Evolutionary conservation across 2,797 vertebrate genomes (phyloP), one percentile per base, ranked within the genome.

Genomic region (Perdix hodgsoniae): DNA sequence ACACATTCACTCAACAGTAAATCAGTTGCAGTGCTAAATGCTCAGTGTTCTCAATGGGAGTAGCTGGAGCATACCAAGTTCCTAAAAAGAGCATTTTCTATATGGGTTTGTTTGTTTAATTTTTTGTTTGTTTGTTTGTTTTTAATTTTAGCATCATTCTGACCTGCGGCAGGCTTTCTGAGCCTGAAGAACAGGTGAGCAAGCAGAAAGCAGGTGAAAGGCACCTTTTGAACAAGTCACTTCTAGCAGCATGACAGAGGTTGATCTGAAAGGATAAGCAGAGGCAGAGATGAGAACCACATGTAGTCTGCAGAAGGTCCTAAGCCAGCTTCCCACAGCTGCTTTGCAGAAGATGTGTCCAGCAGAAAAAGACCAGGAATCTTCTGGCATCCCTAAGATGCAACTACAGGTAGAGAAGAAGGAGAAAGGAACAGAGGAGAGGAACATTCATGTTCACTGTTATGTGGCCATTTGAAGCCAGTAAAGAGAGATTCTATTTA

Each of bases 151-250:
- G 61, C 61, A 72, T 49, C 66, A 24, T 66, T 87, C 65, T 45
- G 83, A 83, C 27, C 69, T 80, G 52, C 64, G 72, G 59, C 35
- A 40, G 42, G 45, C 35, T 77, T 91, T 80, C 82, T 3, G 0
- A 91, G 65, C 50, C 75, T 82, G 64, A 83, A 95, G 90, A 86
- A 86, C 72, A 87, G 54, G 70, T 89, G 86, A 91, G 56, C 27
- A 78, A 95, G 86, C 54, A 95, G 57, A 89, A 87, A 87, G 88
- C 18, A 69, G 63, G 82, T 90, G 71, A 96, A 95, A 87, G 79
- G 16, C 24, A 29, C 39, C 44, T 93, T 91, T 57, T 85, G 56
- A 83, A 74, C 65, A 59, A 87, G 78, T 80, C 31, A 69, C 27
- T 94, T 85, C 42, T 83, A 39, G 52, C 72, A 88, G 83, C 35